A percentile compares a stretch with the other conserved stretches of the same genome.
Conservation (phyloP, 2,888 invertebrate genomes). For the Polyploca ridens region DNA sequence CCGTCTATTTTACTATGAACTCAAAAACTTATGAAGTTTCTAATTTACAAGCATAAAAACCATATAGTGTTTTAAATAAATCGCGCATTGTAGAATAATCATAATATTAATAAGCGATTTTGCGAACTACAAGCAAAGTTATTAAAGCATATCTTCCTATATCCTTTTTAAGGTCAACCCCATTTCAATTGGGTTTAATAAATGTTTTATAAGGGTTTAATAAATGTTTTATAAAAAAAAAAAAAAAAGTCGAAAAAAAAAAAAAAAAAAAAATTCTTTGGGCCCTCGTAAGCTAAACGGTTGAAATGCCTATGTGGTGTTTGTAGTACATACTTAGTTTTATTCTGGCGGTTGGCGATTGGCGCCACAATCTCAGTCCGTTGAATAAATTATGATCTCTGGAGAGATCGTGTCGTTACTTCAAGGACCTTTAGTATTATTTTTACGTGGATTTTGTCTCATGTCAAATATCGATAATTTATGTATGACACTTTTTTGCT, state of each 20-base stretch:
- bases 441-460: slow-evolving; percentile 32
- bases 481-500: slow-evolving; percentile 1
- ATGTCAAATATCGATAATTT: slow-evolving; percentile 3
- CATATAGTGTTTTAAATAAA: not conserved
- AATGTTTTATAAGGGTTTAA: too few species aligned
- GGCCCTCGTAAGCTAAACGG: not conserved
- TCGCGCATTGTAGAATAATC: not conserved
- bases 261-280: too few species aligned
- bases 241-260: too few species aligned
- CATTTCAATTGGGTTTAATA: too few species aligned
- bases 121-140: too few species aligned
- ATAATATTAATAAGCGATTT: not conserved
- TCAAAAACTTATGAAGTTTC: too few species aligned
- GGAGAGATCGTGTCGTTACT: slow-evolving; percentile 25
- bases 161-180: too few species aligned
- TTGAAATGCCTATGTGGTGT: not conserved
- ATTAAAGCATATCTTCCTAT: too few species aligned
- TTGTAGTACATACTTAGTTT: too few species aligned
- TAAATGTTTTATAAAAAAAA: too few species aligned
- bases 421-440: slow-evolving; percentile 24
- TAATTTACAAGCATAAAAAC: too few species aligned
- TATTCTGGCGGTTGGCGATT: slow-evolving; percentile 21
- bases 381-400: slow-evolving; percentile 56
- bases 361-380: slow-evolving; percentile 34
- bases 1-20: too few species aligned